These are phyloP conservation scores for Cepphus grylle DNA, from an alignment of 2,113 vertebrate species.

Conservation along the genomic window DNA sequence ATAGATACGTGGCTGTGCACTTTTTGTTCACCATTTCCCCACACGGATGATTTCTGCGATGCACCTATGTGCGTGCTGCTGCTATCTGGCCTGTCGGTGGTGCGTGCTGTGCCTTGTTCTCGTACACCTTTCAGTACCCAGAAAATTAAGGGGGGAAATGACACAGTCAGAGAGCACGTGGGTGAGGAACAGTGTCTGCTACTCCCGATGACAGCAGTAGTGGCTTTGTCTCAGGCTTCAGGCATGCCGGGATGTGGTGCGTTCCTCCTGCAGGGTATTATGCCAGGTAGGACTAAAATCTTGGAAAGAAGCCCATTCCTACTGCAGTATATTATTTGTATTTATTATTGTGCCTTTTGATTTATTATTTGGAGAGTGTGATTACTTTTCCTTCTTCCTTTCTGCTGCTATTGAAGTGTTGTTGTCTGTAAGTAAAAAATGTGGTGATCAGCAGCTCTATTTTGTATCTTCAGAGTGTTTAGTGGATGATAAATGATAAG, in stretches of 20 bases:
- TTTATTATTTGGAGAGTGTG: neutral
- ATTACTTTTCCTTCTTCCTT: neutral
- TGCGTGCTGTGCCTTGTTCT: neutral
- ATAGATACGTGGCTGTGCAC: neutral
- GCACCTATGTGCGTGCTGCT: rapidly evolving
- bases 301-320: neutral
- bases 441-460: neutral
- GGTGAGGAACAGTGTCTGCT: neutral
- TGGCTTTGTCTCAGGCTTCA: neutral
- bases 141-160: neutral
- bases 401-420: neutral
- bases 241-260: neutral
- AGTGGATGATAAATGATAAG: neutral
- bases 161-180: neutral
- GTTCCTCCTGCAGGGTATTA: neutral
- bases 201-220: neutral
- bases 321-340: neutral
- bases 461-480: neutral
- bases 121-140: neutral
- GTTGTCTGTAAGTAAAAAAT: neutral
- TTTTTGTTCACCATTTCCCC: neutral
- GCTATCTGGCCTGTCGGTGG: neutral
- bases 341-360: neutral
- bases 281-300: neutral
- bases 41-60: neutral